A percentile compares a stretch with the other conserved stretches of the same genome.
phyloP scores from a whole-genome alignment of 2,888 invertebrate species.

The Priocnemis perturbator region DNA sequence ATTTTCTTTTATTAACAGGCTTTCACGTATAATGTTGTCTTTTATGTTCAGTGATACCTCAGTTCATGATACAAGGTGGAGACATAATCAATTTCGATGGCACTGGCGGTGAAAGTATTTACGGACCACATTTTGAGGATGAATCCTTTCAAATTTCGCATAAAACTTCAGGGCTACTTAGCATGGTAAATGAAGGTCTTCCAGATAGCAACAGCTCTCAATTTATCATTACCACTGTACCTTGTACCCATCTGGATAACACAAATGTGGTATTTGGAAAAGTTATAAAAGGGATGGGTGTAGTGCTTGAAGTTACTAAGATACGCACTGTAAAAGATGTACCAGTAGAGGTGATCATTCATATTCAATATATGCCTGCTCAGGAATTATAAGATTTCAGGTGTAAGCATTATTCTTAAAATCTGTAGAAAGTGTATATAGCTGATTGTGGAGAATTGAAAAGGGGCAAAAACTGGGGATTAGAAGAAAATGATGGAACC shows the following conservation, averaged over 20 bases:
- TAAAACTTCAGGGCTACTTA: slow-evolving; percentile 82
- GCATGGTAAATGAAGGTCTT: slow-evolving; percentile 87
- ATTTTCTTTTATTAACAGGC: too few relatives aligned
- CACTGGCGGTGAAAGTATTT: slow-evolving; percentile 94
- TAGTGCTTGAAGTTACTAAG: slow-evolving; percentile 84
- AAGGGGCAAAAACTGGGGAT: slow-evolving; percentile 80
- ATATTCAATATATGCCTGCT: not conserved
- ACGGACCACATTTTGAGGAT: slow-evolving; percentile 92
- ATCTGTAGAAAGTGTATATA: slow-evolving; percentile 60
- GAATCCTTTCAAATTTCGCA: slow-evolving; percentile 87
- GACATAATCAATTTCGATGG: slow-evolving; percentile 89
- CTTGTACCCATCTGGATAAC: slow-evolving; percentile 86
- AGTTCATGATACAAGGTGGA: slow-evolving; percentile 93
- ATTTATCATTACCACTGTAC: slow-evolving; percentile 91
- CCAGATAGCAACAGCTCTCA: slow-evolving; percentile 94
- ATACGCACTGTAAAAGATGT: slow-evolving; percentile 78
- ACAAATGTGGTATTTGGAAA: slow-evolving; percentile 89
- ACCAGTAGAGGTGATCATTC: slow-evolving; percentile 78
- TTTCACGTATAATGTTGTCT: slow-evolving; percentile 15
- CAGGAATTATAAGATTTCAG: not conserved
- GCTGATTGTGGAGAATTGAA: slow-evolving; percentile 84
- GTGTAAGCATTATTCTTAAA: slow-evolving; percentile 16
- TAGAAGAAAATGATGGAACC: slow-evolving; percentile 83
- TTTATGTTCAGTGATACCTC: slow-evolving; percentile 81
- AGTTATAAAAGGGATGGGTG: slow-evolving; percentile 85